phyloP scores from a whole-genome alignment of 2,113 vertebrate species.

The Eurystomus gularis region DNA sequence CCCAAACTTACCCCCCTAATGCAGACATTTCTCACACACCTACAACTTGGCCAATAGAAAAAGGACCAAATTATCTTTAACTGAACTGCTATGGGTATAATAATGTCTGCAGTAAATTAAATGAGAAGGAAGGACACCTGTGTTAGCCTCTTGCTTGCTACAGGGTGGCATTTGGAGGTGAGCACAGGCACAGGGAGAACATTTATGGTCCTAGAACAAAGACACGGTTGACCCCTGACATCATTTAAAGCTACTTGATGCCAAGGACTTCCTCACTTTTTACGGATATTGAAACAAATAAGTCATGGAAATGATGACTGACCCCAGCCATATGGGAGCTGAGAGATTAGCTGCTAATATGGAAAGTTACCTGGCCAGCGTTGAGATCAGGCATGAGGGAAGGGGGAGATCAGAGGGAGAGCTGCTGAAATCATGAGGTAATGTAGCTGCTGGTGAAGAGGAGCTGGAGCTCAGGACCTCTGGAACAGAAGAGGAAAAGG shows the following conservation, averaged over 20 bases:
- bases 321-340: slow-evolving; percentile 36
- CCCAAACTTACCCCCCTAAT: background rate
- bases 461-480: background rate
- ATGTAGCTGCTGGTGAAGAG: slow-evolving; percentile 45
- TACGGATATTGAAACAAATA: slow-evolving; percentile 68
- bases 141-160: background rate
- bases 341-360: slow-evolving; percentile 71
- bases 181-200: background rate
- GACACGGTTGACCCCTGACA: slow-evolving; percentile 42
- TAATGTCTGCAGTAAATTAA: slow-evolving; percentile 45
- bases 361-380: slow-evolving; percentile 69
- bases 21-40: background rate
- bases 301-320: slow-evolving; percentile 70
- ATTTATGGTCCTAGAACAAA: background rate
- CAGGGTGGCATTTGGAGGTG: background rate
- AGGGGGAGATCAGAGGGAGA: slow-evolving; percentile 32
- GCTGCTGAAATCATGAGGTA: slow-evolving; percentile 42
- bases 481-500: background rate
- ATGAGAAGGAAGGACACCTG: slow-evolving; percentile 1
- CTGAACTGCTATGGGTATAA: background rate
- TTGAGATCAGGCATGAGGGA: slow-evolving; percentile 51
- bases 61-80: background rate
- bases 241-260: slow-evolving; percentile 52
- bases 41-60: background rate
- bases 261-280: slow-evolving; percentile 62